Conservation (phyloP, 1,140 invertebrate species). For the Triops cancriformis region DNA sequence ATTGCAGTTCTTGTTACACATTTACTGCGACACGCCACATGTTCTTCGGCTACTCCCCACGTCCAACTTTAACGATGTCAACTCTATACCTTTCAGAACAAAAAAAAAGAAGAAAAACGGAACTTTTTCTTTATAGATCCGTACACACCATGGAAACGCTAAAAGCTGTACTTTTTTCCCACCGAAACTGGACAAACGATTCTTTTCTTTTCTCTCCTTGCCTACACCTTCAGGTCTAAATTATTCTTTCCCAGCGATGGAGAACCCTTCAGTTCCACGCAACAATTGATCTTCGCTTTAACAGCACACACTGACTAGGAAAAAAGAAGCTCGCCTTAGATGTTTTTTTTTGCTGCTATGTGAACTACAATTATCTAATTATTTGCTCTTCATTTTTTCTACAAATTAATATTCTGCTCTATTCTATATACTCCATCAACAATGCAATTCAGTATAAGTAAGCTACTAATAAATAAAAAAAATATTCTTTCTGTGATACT, state of each 20-base stretch:
- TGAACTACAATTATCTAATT: no score
- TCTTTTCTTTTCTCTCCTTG: background rate
- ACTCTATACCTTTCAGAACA: background rate
- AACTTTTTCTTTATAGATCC: background rate
- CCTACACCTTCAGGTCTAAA: no score
- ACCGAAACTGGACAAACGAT: background rate
- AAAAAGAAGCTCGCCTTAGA: no score
- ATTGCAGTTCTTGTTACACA: conserved; percentile 10
- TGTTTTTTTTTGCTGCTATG: no score
- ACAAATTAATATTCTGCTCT: background rate
- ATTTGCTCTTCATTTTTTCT: background rate
- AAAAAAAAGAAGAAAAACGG: background rate
- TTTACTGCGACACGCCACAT: conserved; percentile 1
- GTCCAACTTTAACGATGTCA: conserved; percentile 13
- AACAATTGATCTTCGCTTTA: background rate
- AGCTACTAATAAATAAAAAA: no score
- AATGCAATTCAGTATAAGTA: no score
- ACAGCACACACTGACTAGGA: background rate
- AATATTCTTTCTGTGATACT: no score
- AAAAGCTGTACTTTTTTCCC: background rate
- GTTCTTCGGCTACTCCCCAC: background rate
- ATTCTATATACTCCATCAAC: background rate
- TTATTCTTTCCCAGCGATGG: background rate
- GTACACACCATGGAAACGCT: background rate
- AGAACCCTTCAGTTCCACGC: background rate